A percentile compares a stretch with the other conserved stretches of the same genome.
phyloP scores from a whole-genome alignment of 2,797 vertebrate species.

The Chloroceryle amazona region DNA sequence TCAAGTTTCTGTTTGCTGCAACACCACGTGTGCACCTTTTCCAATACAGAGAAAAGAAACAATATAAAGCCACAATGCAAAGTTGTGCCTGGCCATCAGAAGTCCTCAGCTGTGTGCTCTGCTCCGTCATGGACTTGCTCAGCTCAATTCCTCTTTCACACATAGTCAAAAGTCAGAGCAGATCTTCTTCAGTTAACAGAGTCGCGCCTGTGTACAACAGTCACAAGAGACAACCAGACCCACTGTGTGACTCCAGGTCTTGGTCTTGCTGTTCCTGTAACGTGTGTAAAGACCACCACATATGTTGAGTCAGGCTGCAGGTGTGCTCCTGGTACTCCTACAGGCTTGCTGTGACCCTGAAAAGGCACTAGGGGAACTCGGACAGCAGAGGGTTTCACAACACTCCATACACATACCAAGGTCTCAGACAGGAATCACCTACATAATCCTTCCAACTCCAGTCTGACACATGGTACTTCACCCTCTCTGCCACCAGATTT shows the following conservation, averaged over 20 bases:
- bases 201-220: background rate
- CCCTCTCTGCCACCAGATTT: background rate
- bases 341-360: background rate
- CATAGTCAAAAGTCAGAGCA: background rate
- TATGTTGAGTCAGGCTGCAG: background rate
- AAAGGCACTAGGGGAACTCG: background rate
- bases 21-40: background rate
- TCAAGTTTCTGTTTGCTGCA: background rate
- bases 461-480: accelerated
- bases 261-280: background rate
- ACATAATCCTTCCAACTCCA: background rate
- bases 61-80: background rate
- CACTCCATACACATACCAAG: background rate
- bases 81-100: background rate
- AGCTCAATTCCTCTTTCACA: background rate
- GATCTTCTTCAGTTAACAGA: background rate
- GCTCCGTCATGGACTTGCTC: background rate
- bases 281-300: background rate
- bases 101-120: background rate
- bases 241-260: background rate
- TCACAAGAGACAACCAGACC: background rate
- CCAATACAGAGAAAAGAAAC: background rate
- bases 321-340: background rate
- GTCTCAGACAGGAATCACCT: background rate
- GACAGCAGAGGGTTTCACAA: background rate